Evolutionary conservation across 2,888 invertebrate species (phyloP), one percentile per base, ranked within the genome.

Genomic region (Caenorhabditis sp.): DNA sequence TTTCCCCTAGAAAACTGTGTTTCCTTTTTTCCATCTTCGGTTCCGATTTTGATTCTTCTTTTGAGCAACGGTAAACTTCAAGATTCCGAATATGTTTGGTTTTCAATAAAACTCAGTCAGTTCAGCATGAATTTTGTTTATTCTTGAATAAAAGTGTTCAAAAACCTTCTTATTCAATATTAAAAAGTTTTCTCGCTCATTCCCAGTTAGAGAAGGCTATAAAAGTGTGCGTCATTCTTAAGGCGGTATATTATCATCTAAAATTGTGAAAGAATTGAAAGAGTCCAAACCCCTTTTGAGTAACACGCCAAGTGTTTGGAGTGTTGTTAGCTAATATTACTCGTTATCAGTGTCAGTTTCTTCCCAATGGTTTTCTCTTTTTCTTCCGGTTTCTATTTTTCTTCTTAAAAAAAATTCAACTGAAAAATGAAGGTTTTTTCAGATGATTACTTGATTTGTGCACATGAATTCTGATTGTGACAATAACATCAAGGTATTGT

Each of bases 391-490:
- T 4, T n/a, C 9, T 47, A 15, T 32, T 9, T 9, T 4, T 32
- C 5, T 32, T 32, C 32, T 32, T 6, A 32, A 4, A 32, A 32
- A 32, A 32, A 32, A n/a, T n/a, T n/a, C 32, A 32, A 32, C 9
- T 40, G 6, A 40, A 40, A 13, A 40, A 40, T 13, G 6, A 40
- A n/a, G n/a, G n/a, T n/a, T 20, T 72, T 76, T 76, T 28, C 76
- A 76, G 76, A 76, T 76, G 76, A 76, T 76, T 67, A 76, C 67
- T 67, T 76, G 76, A 76, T n/a, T 76, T 68, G 37, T 8, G 37
- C 76, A 76, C 76, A 76, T 76, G 76, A 76, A 61, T 76, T 77
- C 58, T 62, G 47, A 61, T 37, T 37, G 64, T 69, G 68, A 77
- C 44, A 15, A 77, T 50, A 62, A 62, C 56, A 69, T 62, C 62